Evolutionary conservation across 2,113 vertebrate species (phyloP).

Genomic region (Vulpes lagopus): DNA sequence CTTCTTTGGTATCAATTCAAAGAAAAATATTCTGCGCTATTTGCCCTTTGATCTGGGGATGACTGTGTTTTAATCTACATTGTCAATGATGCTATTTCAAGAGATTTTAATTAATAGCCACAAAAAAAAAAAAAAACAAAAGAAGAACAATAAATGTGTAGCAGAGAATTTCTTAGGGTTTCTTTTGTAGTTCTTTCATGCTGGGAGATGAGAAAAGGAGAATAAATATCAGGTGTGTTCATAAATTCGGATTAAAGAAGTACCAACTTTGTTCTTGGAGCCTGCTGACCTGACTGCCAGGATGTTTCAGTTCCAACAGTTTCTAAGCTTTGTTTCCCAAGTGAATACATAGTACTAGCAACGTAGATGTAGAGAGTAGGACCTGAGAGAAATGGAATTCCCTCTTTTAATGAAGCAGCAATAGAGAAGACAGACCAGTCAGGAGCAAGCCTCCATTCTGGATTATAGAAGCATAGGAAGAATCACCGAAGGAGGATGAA

Average conservation of each 20-base stretch:
- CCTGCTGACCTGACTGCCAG: neutral
- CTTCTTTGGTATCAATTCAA: neutral
- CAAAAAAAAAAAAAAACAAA: neutral
- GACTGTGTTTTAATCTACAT: neutral
- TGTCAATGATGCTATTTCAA: neutral
- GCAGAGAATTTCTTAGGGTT: neutral
- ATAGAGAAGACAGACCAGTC: neutral
- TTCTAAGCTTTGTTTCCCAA: neutral
- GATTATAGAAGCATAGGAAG: neutral
- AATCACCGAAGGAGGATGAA: neutral
- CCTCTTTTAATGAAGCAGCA: neutral
- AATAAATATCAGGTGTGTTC: neutral
- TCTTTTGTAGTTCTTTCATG: neutral
- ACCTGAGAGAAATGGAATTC: neutral
- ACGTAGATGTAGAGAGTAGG: neutral
- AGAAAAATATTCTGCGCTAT: neutral
- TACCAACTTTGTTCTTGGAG: neutral
- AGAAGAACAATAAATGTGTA: neutral
- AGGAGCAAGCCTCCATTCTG: neutral
- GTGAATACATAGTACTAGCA: neutral
- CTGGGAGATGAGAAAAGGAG: neutral
- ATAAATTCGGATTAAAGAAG: neutral
- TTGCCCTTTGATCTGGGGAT: neutral
- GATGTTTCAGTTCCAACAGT: neutral
- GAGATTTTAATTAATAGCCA: neutral